A percentile compares a stretch with the other conserved stretches of the same genome.
These are phyloP conservation scores for Dasysyrphus albostriatus DNA, from an alignment of 2,888 invertebrate species.

Conservation along the genomic window DNA sequence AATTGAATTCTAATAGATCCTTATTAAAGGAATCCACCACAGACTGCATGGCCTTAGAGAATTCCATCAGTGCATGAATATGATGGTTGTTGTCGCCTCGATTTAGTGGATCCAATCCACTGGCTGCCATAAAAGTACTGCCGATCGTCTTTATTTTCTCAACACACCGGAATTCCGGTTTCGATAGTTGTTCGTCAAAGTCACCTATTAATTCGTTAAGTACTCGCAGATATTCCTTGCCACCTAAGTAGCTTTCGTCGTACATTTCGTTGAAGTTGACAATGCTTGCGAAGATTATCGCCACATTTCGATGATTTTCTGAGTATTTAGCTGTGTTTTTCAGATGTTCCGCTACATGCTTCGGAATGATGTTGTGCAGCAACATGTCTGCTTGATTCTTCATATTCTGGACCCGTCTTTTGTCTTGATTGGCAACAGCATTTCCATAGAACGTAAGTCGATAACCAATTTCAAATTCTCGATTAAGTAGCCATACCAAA, in stretches of 20 bases:
- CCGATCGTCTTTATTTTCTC: conserved; percentile 99
- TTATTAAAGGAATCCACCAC: conserved; percentile 94
- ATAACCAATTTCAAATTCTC: conserved; percentile 98
- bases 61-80: conserved; percentile 95
- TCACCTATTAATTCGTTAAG: conserved; percentile 98
- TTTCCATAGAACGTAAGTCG: conserved; percentile 96
- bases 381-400: conserved; percentile 98
- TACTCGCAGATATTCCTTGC: conserved; percentile 96
- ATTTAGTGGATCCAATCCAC: conserved; percentile 94
- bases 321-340: conserved; percentile 97
- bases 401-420: conserved; percentile 94
- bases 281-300: conserved; percentile 97
- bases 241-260: conserved; percentile 97
- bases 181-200: conserved; percentile 95
- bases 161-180: conserved; percentile 92
- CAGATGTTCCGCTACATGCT: conserved; percentile 96
- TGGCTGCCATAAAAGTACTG: conserved; percentile 98
- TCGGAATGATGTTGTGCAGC: conserved; percentile 98
- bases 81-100: conserved; percentile 88
- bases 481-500: conserved; percentile 95
- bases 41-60: conserved; percentile 95
- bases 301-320: conserved; percentile 95
- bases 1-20: conserved; percentile 94
- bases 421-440: conserved; percentile 94
- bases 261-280: conserved; percentile 99